phyloP scores from a whole-genome alignment of 2,888 invertebrate species.

The Labia minor region DNA sequence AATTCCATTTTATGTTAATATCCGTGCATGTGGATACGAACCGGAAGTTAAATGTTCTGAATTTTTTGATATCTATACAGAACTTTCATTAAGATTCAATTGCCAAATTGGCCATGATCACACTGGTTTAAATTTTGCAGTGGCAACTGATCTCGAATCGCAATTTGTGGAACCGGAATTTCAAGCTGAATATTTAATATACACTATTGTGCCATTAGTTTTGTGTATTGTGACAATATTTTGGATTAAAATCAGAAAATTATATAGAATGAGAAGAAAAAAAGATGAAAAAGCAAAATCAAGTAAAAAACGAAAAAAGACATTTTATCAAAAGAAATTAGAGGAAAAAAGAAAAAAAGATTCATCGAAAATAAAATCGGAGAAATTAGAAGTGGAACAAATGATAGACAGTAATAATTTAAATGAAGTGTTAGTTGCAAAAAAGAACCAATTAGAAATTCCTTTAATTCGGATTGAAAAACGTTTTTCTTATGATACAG shows the following conservation, averaged over 20 bases:
- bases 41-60: slow-evolving; percentile 25
- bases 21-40: slow-evolving; percentile 26
- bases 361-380: not conserved
- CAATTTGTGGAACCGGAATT: slow-evolving; percentile 24
- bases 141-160: slow-evolving; percentile 15
- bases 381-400: not conserved
- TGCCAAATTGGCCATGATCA: slow-evolving; percentile 23
- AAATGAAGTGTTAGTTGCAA: not conserved
- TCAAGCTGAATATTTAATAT: slow-evolving; percentile 1
- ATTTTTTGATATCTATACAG: slow-evolving; percentile 24
- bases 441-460: not conserved
- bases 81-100: slow-evolving; percentile 23
- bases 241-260: slow-evolving; percentile 21
- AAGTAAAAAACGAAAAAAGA: slow-evolving; percentile 14
- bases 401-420: not conserved
- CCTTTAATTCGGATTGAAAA: not conserved
- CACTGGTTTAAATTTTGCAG: not conserved
- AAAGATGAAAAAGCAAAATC: slow-evolving; percentile 16
- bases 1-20: slow-evolving; percentile 25
- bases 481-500: not conserved
- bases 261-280: slow-evolving; percentile 22
- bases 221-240: slow-evolving; percentile 21
- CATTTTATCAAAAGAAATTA: slow-evolving; percentile 22
- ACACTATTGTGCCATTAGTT: slow-evolving; percentile 23
- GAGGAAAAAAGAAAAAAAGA: not conserved